Conservation (phyloP, 2,797 vertebrate species). For the Geotrypetes seraphini region DNA sequence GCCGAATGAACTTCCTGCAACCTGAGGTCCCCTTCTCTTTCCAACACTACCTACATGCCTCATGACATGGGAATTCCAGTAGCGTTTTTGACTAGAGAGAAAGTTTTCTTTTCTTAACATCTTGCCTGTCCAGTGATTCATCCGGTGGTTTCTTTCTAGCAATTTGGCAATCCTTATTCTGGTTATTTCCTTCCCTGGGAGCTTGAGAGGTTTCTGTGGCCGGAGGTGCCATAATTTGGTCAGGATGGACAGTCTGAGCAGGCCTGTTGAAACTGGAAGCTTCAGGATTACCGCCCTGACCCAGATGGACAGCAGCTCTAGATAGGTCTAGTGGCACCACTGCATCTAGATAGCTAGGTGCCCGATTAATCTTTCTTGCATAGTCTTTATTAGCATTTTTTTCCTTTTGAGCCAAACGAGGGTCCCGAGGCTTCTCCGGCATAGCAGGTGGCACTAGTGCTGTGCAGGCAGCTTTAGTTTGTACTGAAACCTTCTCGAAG, state of each 20-base stretch:
- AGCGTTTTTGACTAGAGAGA: conserved; percentile 30
- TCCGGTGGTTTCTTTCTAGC: background rate
- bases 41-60: no score
- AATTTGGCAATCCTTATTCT: background rate
- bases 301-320: background rate
- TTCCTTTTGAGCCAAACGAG: conserved; percentile 32
- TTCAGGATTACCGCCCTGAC: background rate
- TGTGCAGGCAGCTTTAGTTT: background rate
- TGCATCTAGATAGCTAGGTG: conserved; percentile 1
- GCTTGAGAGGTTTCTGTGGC: background rate
- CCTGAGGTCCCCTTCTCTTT: no score
- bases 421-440: conserved; percentile 37
- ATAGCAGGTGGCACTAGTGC: background rate
- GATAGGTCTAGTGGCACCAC: rapidly evolving
- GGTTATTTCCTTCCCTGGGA: background rate
- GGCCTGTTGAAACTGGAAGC: background rate
- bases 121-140: background rate
- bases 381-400: conserved; percentile 3
- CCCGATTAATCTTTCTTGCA: rapidly evolving
- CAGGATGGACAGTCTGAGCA: rapidly evolving
- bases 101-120: conserved; percentile 35
- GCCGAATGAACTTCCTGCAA: no score
- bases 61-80: no score
- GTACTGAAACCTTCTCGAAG: background rate
- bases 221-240: background rate